phyloP scores from a whole-genome alignment of 2,888 invertebrate species.

The Seira ritae region DNA sequence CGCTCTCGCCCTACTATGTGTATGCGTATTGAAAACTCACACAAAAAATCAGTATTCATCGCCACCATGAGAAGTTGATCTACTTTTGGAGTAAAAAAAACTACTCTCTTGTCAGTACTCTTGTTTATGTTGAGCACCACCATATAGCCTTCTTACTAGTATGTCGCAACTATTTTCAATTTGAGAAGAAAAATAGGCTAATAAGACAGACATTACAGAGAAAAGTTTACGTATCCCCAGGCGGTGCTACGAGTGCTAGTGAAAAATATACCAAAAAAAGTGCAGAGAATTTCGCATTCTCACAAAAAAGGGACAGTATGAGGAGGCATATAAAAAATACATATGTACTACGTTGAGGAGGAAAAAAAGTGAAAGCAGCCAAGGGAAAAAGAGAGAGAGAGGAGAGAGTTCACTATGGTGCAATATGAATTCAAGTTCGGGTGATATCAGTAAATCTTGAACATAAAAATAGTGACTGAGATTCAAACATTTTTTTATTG shows the following conservation, averaged over 20 bases:
- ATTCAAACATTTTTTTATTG: constrained; percentile 11
- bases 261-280: not conserved
- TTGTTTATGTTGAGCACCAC: constrained; percentile 50
- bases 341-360: not conserved
- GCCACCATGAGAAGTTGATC: constrained; percentile 18
- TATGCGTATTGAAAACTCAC: constrained; percentile 2
- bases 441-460: constrained; percentile 2
- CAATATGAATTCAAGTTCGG: constrained; percentile 2
- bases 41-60: constrained; percentile 23
- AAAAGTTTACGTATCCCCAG: constrained; percentile 26
- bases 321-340: not conserved
- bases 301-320: not conserved
- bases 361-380: not conserved
- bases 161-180: constrained; percentile 68
- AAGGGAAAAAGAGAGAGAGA: too few relatives aligned
- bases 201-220: constrained; percentile 70
- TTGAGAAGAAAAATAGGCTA: constrained; percentile 72
- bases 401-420: not conserved
- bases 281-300: constrained; percentile 46
- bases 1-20: too few relatives aligned
- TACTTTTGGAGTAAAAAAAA: not conserved
- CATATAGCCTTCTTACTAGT: constrained; percentile 21
- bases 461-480: not conserved
- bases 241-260: not conserved
- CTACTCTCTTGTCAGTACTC: constrained; percentile 38